Base-by-base conservation (phyloP, 2,797 vertebrate genomes). In the Spondyliosoma cantharus region DNA sequence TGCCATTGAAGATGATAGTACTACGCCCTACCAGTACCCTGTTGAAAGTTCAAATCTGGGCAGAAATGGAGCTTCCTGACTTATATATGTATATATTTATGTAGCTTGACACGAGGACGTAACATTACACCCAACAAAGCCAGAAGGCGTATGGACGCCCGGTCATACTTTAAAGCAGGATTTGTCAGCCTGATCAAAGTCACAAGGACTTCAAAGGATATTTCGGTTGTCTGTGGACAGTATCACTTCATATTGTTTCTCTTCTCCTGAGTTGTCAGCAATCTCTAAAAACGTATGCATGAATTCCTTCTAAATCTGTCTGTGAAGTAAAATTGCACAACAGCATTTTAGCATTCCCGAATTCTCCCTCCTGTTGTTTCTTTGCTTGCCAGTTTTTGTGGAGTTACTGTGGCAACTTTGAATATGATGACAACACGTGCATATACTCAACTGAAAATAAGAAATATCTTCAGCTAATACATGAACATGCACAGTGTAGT, bases 121-220 rank as follows among this genome's bases (percentile, higher is more conserved):
- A 70, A 81, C 71, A 65, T 76, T 79, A 74, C 81, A 66, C 76
- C 69, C 72, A 89, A 87, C 86, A 85, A 85, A 82, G 81, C 86
- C 81, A 78, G 83, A 29, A 87, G 91, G 87, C 81, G 81, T 68
- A 78, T 68, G 78, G 84, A 79, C 62, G 73, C 76, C 66, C 43
- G 32, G 77, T 75, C 66, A 69, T 67, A 49, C 84, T 87, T 81
- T 89, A 85, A 84, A 88, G 85, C 70, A 49, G 86, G 84, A 93
- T 91, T 93, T 92, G 82, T 93, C 90, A 85, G 84, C 54, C 70
- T 90, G 89, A 93, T 91, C 86, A 93, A 91, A 92, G 88, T 89
- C 86, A 78, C 80, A 67, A 81, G 73, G 63, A 88, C 89, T 88
- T 92, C 87, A 90, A 90, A 91, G 87, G 13, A 75, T 82, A 82